Conservation (phyloP, 1,140 invertebrate species). For the Heliconius hewitsoni region DNA sequence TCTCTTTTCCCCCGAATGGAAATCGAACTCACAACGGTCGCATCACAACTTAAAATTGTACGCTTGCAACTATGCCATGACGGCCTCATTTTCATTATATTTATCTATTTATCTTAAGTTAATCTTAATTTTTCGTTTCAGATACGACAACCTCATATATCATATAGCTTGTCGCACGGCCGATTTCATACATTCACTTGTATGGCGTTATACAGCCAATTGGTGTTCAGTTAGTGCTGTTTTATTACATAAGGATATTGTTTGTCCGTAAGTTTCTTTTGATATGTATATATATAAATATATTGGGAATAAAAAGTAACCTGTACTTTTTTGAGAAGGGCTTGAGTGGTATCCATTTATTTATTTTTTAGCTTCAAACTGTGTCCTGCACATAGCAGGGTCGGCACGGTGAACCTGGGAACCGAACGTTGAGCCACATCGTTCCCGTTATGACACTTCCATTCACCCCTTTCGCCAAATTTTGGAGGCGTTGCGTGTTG, state of each 20-base stretch:
- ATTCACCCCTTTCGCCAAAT: too few relatives aligned
- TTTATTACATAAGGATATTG: constrained; percentile 86
- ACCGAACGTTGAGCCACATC: too few relatives aligned
- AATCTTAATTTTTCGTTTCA: constrained; percentile 22
- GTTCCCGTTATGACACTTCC: too few relatives aligned
- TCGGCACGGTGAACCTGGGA: too few relatives aligned
- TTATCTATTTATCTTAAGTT: too few relatives aligned
- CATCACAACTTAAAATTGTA: too few relatives aligned
- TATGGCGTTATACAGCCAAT: constrained; percentile 81
- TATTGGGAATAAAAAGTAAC: not conserved
- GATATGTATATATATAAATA: not conserved
- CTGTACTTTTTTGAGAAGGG: not conserved
- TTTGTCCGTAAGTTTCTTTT: constrained; percentile 82
- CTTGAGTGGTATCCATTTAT: not conserved
- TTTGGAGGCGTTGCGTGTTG: too few relatives aligned
- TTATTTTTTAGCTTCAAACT: not conserved
- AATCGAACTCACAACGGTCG: too few relatives aligned
- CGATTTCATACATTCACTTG: constrained; percentile 82
- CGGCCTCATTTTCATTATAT: too few relatives aligned
- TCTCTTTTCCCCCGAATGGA: too few relatives aligned
- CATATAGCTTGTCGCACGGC: constrained; percentile 70
- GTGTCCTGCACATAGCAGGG: not conserved
- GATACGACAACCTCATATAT: constrained; percentile 51
- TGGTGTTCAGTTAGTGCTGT: constrained; percentile 84
- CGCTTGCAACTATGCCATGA: too few relatives aligned